Evolutionary conservation across 2,113 vertebrate species (phyloP), one percentile per base, ranked within the genome.

Genomic region (Elgaria multicarinata): DNA sequence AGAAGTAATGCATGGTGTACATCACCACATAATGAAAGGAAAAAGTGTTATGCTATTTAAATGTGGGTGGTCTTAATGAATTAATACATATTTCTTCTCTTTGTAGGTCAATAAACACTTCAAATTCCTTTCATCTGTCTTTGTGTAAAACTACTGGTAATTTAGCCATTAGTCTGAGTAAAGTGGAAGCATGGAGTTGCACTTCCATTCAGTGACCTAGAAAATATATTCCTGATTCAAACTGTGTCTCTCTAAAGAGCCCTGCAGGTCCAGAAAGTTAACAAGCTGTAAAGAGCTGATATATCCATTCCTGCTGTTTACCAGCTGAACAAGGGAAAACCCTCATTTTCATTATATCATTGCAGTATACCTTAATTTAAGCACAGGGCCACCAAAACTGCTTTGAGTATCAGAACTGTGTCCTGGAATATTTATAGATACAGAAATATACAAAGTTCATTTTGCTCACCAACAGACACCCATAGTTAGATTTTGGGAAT

Each of bases 211-310:
- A 81, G 64, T 69, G 44, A 69, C 82, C 44, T 53, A 69, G 44
- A 87, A 79, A 53, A n/a, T n/a, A 36, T 87, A 87, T 71, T 80
- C 77, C 24, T 79, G 33, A 55, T 87, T 69, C 76, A 87, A 87
- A 55, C 66, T 81, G 64, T 79, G 36, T 55, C 50, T 81, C 67
- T 85, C 83, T 69, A 72, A 55, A 85, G 67, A 72, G 46, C 83
- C 31, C 64, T 80, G 64, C 66, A 80, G 76, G 46, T 80, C 9
- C 36, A 24, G 44, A 55, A 87, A 87, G 50, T 87, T 87, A 80
- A 87, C 77, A 86, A 58, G 53, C 53, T 76, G 36, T 64, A 86
- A 76, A 86, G 78, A 81, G 22, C 44, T 33, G 46, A 50, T 79
- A 69, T 36, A 71, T 80, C 66, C n/a, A 20, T 26, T 87, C 46